Conservation (phyloP, 2,888 invertebrate species). For the Cephalotes varians region DNA sequence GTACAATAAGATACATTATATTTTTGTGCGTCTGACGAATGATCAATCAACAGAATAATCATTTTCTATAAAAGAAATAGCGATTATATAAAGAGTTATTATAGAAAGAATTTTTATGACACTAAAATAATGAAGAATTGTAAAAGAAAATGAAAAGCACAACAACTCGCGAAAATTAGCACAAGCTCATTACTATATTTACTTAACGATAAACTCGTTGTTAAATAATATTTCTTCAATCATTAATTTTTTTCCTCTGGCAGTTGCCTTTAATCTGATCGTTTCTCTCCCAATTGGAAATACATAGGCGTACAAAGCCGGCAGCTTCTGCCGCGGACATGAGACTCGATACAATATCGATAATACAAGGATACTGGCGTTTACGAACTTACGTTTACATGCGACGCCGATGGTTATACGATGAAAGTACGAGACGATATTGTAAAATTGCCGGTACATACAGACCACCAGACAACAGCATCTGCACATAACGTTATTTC, state of each 20-base stretch:
- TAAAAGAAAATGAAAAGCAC: neutral
- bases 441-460: slow-evolving; percentile 74
- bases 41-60: neutral
- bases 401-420: slow-evolving; percentile 11
- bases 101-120: neutral
- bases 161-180: neutral
- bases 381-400: slow-evolving; percentile 6
- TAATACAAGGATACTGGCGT: slow-evolving; percentile 42
- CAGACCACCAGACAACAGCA: slow-evolving; percentile 78
- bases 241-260: slow-evolving; percentile 23
- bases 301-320: slow-evolving; percentile 64
- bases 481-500: slow-evolving; percentile 83
- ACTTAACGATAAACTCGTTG: slow-evolving; percentile 9
- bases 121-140: neutral
- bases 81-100: neutral
- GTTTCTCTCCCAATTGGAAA: slow-evolving; percentile 59
- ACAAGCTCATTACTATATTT: neutral
- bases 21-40: neutral
- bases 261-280: slow-evolving; percentile 51
- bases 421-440: slow-evolving; percentile 60
- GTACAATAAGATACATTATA: neutral
- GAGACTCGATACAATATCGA: slow-evolving; percentile 72
- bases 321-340: slow-evolving; percentile 73
- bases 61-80: neutral
- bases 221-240: neutral